Base-by-base conservation (phyloP, 2,888 invertebrate species). In the Heliconius charithonia region DNA sequence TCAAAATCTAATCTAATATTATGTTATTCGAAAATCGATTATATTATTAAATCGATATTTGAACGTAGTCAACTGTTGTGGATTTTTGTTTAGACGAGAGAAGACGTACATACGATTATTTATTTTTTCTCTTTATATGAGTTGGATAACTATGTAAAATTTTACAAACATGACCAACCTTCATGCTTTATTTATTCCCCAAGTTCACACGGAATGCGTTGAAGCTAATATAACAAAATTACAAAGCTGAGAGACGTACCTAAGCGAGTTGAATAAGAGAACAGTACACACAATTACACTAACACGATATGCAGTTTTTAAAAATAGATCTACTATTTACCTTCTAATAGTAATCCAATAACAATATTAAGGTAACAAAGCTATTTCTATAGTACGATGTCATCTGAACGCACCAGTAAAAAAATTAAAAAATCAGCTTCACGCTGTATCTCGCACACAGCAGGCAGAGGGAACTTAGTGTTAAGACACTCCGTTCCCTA, bases 241-340 rank as follows among this genome's bases (percentile, higher is more conserved):
- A 69, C 37, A 37, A 22, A 37, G 22, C 22, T 37, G n/a, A 32
- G 37, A 67, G 12, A 37, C 32, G 66, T 59, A 59, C n/a, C 59
- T n/a, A 67, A 67, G 66, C 66, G 32, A 67, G 22, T 67, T 67
- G n/a, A 66, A 32, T 67, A 37, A 37, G 22, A 69, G 16, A 69
- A 41, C 25, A 69, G 41, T 41, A 69, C 69, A 69, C 13, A 19
- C 69, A 25, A 69, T 69, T 69, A 69, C 69, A 59, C 72, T 59
- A 72, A 72, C 37, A 72, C 59, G 59, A 72, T 72, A 51, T 51
- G 27, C n/a, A 41, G 37, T 72, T 32, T 72, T 72, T 72, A 72
- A 72, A 72, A 72, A 72, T 72, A 72, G 72, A n/a, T 16, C 72
- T 59, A 4, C 25, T 59, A 16, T 72, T 72, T 72, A 56, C 72